Conservation (phyloP, 2,888 invertebrate genomes). For the Drosophila leonis region DNA sequence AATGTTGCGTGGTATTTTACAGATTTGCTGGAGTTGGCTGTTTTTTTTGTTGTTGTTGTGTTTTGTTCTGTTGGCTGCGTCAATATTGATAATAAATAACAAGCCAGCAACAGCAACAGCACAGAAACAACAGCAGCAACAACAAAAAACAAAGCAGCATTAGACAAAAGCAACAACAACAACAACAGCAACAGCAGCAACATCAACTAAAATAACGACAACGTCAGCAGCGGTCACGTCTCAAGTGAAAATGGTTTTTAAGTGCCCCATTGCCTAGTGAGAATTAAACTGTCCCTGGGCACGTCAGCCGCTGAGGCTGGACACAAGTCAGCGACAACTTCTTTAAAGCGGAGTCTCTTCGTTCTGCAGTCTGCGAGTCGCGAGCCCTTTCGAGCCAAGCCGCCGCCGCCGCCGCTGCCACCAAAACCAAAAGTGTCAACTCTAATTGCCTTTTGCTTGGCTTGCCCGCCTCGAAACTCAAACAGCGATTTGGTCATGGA, state of each 20-base stretch:
- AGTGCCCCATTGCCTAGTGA: conserved; percentile 77
- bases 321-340: conserved; percentile 63
- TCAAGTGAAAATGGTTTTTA: conserved; percentile 79
- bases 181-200: conserved; percentile 33
- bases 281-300: conserved; percentile 80
- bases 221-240: conserved; percentile 74
- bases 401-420: conserved; percentile 38
- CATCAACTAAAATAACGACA: conserved; percentile 41
- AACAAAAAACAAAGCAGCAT: conserved; percentile 55
- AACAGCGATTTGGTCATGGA: conserved; percentile 65
- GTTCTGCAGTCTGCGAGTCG: conserved; percentile 26
- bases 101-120: conserved; percentile 33
- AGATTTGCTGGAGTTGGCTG: conserved; percentile 46
- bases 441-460: conserved; percentile 83
- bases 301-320: conserved; percentile 59
- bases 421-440: conserved; percentile 80
- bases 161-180: conserved; percentile 41
- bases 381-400: conserved; percentile 35
- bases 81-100: conserved; percentile 82
- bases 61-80: conserved; percentile 59
- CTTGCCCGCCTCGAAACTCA: conserved; percentile 66
- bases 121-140: conserved; percentile 41
- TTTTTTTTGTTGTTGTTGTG: not conserved
- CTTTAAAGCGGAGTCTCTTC: conserved; percentile 45
- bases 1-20: conserved; percentile 81